Evolutionary conservation across 2,888 invertebrate species (phyloP).

Genomic region (Xestia rhomboidea): DNA sequence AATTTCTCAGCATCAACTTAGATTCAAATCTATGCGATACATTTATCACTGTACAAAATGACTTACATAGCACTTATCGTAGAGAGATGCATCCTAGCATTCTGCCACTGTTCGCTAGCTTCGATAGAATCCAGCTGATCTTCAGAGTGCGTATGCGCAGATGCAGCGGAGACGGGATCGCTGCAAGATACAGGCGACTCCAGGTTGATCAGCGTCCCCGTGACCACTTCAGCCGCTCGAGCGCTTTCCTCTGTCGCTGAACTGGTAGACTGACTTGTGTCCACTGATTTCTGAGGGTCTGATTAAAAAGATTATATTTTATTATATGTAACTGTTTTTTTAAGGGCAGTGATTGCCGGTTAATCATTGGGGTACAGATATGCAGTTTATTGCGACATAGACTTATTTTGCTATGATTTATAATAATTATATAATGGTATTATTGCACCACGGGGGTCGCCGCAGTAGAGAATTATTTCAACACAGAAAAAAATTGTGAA

Average conservation of each 20-base stretch:
- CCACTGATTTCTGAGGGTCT: constrained; percentile 84
- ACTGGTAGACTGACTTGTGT: constrained; percentile 86
- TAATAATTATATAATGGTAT: background rate
- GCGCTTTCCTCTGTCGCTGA: constrained; percentile 82
- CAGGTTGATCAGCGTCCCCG: constrained; percentile 85
- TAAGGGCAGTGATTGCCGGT: background rate
- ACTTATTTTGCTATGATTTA: background rate
- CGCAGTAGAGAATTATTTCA: background rate
- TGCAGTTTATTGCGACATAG: background rate
- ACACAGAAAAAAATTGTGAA: background rate
- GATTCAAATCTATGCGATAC: background rate
- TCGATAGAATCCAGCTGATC: constrained; percentile 88
- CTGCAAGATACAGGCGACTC: constrained; percentile 83
- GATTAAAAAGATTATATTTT: constrained; percentile 47
- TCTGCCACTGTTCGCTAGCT: constrained; percentile 84
- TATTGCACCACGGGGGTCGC: background rate
- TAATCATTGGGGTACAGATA: background rate
- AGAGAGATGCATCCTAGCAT: constrained; percentile 82
- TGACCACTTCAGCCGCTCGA: constrained; percentile 82
- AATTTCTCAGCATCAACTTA: background rate
- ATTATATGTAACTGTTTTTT: constrained; percentile 4
- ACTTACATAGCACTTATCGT: constrained; percentile 84
- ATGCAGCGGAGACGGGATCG: constrained; percentile 71
- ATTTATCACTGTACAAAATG: background rate
- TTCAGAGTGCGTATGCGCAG: constrained; percentile 71